phyloP scores from a whole-genome alignment of 2,888 invertebrate species.

The Macrosoma leucophasiata region DNA sequence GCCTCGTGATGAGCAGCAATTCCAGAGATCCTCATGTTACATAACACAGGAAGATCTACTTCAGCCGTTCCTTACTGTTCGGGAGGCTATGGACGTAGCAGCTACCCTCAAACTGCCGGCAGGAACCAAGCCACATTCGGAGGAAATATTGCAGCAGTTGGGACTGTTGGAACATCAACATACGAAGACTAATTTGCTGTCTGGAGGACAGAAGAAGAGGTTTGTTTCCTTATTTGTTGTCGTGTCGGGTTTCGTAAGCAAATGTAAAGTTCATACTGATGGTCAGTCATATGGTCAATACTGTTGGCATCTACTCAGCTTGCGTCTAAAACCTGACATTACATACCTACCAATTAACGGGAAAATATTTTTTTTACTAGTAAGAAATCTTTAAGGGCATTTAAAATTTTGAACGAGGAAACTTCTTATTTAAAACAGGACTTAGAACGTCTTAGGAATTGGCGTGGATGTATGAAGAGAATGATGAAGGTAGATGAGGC shows the following conservation, averaged over 20 bases:
- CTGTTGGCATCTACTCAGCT: too few relatives aligned
- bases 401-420: too few relatives aligned
- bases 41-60: slow-evolving; percentile 87
- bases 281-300: too few relatives aligned
- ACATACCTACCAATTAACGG: too few relatives aligned
- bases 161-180: slow-evolving; percentile 78
- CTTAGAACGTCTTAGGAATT: too few relatives aligned
- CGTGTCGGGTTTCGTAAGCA: background rate
- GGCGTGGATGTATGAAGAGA: too few relatives aligned
- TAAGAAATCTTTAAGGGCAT: too few relatives aligned
- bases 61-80: slow-evolving; percentile 82
- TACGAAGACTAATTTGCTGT: slow-evolving; percentile 77
- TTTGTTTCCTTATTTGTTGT: slow-evolving; percentile 24
- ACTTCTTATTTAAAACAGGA: too few relatives aligned
- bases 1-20: slow-evolving; percentile 77
- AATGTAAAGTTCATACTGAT: slow-evolving; percentile 3
- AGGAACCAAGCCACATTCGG: slow-evolving; percentile 58
- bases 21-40: slow-evolving; percentile 85
- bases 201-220: slow-evolving; percentile 88
- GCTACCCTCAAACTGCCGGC: slow-evolving; percentile 82
- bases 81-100: slow-evolving; percentile 86
- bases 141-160: slow-evolving; percentile 77
- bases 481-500: too few relatives aligned
- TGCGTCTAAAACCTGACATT: too few relatives aligned
- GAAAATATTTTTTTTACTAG: too few relatives aligned